Evolutionary conservation across 2,888 invertebrate species (phyloP).

Genomic region (Leptinotarsa peninsularis): DNA sequence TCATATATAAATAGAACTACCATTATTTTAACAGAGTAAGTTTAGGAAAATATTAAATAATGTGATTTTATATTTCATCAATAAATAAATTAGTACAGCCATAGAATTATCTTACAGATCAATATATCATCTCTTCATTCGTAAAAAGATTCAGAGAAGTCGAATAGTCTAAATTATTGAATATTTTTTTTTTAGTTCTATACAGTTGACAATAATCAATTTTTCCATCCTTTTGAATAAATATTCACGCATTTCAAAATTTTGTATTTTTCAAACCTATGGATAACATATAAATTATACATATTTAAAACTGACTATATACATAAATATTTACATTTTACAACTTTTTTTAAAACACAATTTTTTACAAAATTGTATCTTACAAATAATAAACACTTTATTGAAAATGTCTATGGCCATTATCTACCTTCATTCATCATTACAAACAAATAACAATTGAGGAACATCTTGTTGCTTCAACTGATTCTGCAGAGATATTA

Average conservation of each 20-base stretch:
- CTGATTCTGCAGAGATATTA: conserved; percentile 4
- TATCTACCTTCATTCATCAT: conserved; percentile 1
- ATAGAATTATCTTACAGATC: background rate
- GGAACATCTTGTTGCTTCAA: background rate
- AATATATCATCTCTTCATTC: background rate
- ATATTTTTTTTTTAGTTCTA: too few species aligned
- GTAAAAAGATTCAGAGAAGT: background rate
- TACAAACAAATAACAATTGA: background rate
- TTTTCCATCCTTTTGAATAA: background rate
- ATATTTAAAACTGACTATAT: background rate
- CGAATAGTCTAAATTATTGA: background rate
- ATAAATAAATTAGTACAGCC: conserved; percentile 6
- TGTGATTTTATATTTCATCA: background rate
- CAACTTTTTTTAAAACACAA: background rate
- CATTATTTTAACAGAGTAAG: too few species aligned
- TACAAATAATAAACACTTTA: background rate
- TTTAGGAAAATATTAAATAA: too few species aligned
- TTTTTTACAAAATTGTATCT: background rate
- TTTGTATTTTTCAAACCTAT: background rate
- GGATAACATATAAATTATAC: background rate
- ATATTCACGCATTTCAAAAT: background rate
- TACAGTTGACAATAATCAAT: too few species aligned
- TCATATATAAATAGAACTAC: too few species aligned
- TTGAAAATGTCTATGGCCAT: background rate
- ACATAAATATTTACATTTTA: background rate